These are phyloP conservation scores for Sinocyclocheilus anshuiensis DNA, from an alignment of 2,113 vertebrate genomes.

Conservation along the genomic window DNA sequence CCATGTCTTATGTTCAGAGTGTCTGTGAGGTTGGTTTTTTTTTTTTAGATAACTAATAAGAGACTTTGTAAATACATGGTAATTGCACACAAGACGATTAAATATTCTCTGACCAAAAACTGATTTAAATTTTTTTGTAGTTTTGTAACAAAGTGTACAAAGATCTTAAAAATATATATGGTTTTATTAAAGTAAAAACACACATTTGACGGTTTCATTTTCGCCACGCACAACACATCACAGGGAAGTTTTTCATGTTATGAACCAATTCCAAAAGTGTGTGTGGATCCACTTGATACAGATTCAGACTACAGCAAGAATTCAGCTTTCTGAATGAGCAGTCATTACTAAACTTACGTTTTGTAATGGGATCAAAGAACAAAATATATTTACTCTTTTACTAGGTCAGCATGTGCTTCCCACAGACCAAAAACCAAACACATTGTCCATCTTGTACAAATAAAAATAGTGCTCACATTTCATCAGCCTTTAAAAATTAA, in stretches of 20 bases:
- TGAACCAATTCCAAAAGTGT: not conserved
- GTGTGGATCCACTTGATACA: not conserved
- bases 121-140: constrained; percentile 92
- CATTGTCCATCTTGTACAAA: not conserved
- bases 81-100: constrained; percentile 96
- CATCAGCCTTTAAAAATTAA: not conserved
- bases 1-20: constrained; percentile 98
- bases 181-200: constrained; percentile 88
- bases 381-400: not conserved
- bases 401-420: not conserved
- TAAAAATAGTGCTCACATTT: not conserved
- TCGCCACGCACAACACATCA: not conserved
- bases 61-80: constrained; percentile 96
- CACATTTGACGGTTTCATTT: constrained; percentile 61
- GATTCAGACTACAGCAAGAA: not conserved
- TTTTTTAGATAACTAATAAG: constrained; percentile 92
- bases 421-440: not conserved
- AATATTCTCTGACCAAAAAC: constrained; percentile 98
- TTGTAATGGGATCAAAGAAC: not conserved
- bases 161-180: constrained; percentile 95
- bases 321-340: not conserved
- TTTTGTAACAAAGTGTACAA: constrained; percentile 99
- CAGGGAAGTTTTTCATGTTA: not conserved
- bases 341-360: not conserved
- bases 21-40: constrained; percentile 86